Conservation (phyloP, 2,888 invertebrate species). For the Encarsia formosa region DNA sequence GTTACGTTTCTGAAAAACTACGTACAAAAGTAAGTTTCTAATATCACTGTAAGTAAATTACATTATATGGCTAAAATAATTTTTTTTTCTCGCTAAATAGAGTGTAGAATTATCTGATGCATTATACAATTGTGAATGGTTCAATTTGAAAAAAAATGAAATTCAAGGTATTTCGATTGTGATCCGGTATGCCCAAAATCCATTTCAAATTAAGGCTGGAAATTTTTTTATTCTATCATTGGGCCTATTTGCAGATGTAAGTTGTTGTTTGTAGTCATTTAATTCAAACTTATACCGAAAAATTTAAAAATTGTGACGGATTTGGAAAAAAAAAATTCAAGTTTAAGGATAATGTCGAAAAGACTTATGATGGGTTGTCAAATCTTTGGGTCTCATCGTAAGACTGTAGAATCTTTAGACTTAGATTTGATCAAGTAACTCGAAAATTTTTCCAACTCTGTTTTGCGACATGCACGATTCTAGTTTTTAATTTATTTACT, state of each 20-base stretch:
- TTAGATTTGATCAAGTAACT: too few relatives aligned
- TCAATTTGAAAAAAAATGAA: conserved; percentile 20
- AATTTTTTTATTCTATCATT: conserved; percentile 25
- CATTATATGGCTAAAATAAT: neutral
- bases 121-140: conserved; percentile 22
- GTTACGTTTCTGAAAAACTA: conserved; percentile 8
- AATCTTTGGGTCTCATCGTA: too few relatives aligned
- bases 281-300: too few relatives aligned
- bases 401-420: too few relatives aligned
- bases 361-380: too few relatives aligned
- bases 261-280: too few relatives aligned
- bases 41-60: too few relatives aligned
- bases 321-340: too few relatives aligned
- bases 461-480: too few relatives aligned
- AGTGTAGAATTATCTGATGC: neutral
- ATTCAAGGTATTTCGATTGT: conserved; percentile 25
- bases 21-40: conserved; percentile 11
- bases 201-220: conserved; percentile 29
- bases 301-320: too few relatives aligned
- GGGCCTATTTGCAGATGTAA: neutral
- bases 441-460: too few relatives aligned
- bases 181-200: conserved; percentile 22
- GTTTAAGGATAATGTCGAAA: too few relatives aligned
- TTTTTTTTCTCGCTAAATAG: neutral
- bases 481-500: neutral